Percentiles rank a stretch among this genome's conserved stretches.
Evolutionary conservation across 2,113 vertebrate species (phyloP).

Genomic region (Hippocampus zosterae): DNA sequence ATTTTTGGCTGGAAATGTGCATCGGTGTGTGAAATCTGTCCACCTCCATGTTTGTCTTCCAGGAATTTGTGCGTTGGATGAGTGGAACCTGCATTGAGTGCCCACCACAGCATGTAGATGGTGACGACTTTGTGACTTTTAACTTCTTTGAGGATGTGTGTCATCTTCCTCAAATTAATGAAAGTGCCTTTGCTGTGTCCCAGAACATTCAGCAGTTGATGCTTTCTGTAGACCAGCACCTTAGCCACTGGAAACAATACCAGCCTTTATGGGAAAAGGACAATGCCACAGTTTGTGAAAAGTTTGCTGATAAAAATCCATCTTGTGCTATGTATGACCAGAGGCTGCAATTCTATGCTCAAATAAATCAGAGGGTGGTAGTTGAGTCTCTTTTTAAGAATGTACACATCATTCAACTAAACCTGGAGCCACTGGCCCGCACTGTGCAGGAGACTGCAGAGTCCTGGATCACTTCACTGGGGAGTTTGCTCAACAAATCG

Average conservation of each 20-base stretch:
- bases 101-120: slow-evolving; percentile 72
- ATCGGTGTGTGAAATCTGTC: background rate
- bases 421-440: slow-evolving; percentile 75
- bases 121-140: slow-evolving; percentile 67
- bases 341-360: slow-evolving; percentile 80
- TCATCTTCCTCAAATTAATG: slow-evolving; percentile 75
- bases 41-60: background rate
- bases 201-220: slow-evolving; percentile 79
- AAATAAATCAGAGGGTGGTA: slow-evolving; percentile 71
- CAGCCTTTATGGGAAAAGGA: slow-evolving; percentile 83
- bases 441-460: slow-evolving; percentile 75
- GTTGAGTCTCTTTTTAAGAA: slow-evolving; percentile 72
- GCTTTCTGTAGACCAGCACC: slow-evolving; percentile 66
- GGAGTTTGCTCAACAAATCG: slow-evolving; percentile 80
- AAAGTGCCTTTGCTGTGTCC: slow-evolving; percentile 72
- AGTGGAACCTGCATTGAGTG: slow-evolving; percentile 84
- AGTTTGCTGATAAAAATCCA: slow-evolving; percentile 79
- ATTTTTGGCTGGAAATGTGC: background rate
- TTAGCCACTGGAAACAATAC: slow-evolving; percentile 83
- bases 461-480: slow-evolving; percentile 80
- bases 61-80: slow-evolving; percentile 93
- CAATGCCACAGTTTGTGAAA: slow-evolving; percentile 76
- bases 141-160: slow-evolving; percentile 82
- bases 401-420: slow-evolving; percentile 78
- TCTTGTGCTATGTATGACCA: slow-evolving; percentile 80